A percentile compares a stretch with the other conserved stretches of the same genome.
phyloP scores from a whole-genome alignment of 1,140 invertebrate genomes.

The Sitodiplosis mosellana region DNA sequence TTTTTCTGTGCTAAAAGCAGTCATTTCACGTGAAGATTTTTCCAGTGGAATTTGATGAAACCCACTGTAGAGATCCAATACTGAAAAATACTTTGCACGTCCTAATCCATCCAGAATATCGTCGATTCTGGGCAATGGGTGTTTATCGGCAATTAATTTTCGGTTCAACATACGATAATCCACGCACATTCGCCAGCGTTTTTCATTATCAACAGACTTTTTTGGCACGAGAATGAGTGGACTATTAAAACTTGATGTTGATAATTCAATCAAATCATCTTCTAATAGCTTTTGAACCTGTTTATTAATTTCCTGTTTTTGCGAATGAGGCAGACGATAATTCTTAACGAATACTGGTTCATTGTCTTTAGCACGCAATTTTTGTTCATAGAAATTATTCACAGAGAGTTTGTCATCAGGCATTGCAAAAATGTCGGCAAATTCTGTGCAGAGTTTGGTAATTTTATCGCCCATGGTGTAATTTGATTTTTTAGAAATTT shows the following conservation, averaged over 20 bases:
- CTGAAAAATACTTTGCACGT: slow-evolving; percentile 12
- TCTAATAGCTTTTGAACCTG: slow-evolving; percentile 10
- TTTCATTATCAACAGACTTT: slow-evolving; percentile 16
- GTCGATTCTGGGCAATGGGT: slow-evolving; percentile 27
- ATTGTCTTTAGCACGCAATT: background rate
- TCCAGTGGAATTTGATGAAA: slow-evolving; percentile 16
- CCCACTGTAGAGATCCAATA: slow-evolving; percentile 22
- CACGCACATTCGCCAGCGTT: slow-evolving; percentile 14
- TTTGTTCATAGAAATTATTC: background rate
- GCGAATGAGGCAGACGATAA: slow-evolving; percentile 1
- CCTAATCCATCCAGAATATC: slow-evolving; percentile 22
- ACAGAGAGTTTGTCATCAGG: background rate
- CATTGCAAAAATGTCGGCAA: background rate
- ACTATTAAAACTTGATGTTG: slow-evolving; percentile 20
- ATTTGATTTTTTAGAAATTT: background rate
- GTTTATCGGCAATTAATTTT: slow-evolving; percentile 22
- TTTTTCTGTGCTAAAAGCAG: slow-evolving; percentile 9
- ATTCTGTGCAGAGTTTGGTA: background rate
- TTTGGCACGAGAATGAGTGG: slow-evolving; percentile 25
- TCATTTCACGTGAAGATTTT: slow-evolving; percentile 7
- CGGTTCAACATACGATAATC: slow-evolving; percentile 33
- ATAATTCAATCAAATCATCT: no score
- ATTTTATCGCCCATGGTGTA: background rate
- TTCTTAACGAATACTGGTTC: slow-evolving; percentile 1
- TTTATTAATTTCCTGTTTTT: background rate